A percentile compares a stretch with the other conserved stretches of the same genome.
Conservation (phyloP, 2,113 vertebrate species). For the Smithornis capensis region DNA sequence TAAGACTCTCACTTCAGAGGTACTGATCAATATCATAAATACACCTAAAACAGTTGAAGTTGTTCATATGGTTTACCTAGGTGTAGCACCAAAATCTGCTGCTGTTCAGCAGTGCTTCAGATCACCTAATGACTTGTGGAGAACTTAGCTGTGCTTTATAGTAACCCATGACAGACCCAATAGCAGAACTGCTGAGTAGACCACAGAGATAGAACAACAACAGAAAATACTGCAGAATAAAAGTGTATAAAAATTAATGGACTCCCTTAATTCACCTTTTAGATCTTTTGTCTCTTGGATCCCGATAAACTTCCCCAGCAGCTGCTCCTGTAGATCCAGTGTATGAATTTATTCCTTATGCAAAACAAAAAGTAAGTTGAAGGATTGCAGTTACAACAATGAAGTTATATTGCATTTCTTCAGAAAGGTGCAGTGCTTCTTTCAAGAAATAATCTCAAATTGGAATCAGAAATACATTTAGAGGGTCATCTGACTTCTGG, state of each 20-base stretch:
- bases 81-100: background rate
- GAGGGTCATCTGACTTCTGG: background rate
- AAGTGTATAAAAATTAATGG: background rate
- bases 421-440: slow-evolving; percentile 46
- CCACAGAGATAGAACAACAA: background rate
- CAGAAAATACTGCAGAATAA: background rate
- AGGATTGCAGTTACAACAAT: background rate
- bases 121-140: background rate
- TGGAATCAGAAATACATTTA: background rate
- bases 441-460: background rate
- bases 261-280: slow-evolving; percentile 80
- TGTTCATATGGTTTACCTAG: background rate
- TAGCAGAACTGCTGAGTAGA: background rate
- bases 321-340: slow-evolving; percentile 85
- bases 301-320: slow-evolving; percentile 83
- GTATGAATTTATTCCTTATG: slow-evolving; percentile 88
- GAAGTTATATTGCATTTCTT: background rate
- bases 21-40: background rate
- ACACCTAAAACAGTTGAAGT: background rate
- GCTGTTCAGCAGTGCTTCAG: background rate
- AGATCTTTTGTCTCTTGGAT: slow-evolving; percentile 84
- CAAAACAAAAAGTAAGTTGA: slow-evolving; percentile 54
- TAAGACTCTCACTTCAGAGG: background rate
- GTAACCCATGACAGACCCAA: background rate
- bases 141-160: background rate